phyloP scores from a whole-genome alignment of 2,113 vertebrate genomes.

The Melozone crissalis region DNA sequence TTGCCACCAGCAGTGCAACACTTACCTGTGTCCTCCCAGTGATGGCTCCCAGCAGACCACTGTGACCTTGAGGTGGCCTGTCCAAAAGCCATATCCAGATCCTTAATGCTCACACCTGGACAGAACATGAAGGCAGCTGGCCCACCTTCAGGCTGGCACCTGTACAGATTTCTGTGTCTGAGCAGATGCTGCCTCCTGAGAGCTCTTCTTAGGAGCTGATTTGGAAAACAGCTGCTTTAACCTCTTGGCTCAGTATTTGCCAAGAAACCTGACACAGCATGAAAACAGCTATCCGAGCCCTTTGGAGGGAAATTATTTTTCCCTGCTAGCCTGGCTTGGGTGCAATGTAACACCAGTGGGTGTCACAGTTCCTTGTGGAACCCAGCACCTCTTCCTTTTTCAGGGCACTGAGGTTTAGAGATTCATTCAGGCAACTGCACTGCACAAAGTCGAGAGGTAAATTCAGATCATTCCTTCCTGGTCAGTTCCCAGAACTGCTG shows the following conservation, averaged over 20 bases:
- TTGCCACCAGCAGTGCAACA: not conserved
- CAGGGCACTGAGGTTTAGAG: not conserved
- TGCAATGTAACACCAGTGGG: rapidly evolving
- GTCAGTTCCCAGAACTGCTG: not conserved
- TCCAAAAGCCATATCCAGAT: not conserved
- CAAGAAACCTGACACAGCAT: not conserved
- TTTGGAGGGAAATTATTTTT: not conserved
- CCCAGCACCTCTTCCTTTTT: not conserved
- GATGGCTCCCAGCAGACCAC: not conserved
- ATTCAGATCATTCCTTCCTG: not conserved
- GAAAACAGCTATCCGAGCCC: not conserved
- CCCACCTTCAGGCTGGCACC: not conserved
- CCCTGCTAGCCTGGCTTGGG: not conserved
- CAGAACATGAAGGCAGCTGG: not conserved
- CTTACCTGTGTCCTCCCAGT: not conserved
- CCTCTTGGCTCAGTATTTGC: not conserved
- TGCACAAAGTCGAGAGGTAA: not conserved
- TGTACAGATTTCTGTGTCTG: not conserved
- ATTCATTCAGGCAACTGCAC: not conserved
- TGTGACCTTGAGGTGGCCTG: not conserved
- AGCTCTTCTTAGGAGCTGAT: not conserved
- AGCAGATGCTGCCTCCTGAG: not conserved
- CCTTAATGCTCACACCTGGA: not conserved
- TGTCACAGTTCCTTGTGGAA: not conserved
- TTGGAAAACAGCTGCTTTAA: not conserved